These are phyloP conservation scores for Simalia tracyae DNA, from an alignment of 2,797 vertebrate genomes.

Conservation along the genomic window DNA sequence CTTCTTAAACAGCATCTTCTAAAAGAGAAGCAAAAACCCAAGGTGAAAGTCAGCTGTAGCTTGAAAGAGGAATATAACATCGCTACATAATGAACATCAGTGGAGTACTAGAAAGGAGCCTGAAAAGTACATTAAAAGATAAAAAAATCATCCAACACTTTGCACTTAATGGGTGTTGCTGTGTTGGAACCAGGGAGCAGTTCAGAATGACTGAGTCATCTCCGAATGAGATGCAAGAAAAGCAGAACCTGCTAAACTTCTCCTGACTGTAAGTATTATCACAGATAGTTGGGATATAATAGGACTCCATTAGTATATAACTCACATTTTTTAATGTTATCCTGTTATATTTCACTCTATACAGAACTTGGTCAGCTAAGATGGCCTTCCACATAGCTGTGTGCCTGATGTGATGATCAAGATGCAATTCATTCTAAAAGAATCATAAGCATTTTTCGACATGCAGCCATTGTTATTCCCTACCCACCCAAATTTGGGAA, in stretches of 20 bases:
- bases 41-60: constrained; percentile 62
- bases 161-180: neutral
- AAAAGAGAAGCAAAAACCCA: constrained; percentile 72
- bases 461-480: neutral
- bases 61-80: neutral
- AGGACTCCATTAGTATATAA: neutral
- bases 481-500: neutral
- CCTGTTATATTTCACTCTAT: neutral
- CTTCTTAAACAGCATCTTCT: constrained; percentile 94
- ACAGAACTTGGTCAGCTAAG: neutral
- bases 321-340: neutral
- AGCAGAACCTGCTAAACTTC: neutral
- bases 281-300: neutral
- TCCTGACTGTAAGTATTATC: neutral
- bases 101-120: neutral
- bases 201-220: neutral
- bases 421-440: neutral
- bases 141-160: neutral
- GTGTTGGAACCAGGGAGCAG: neutral
- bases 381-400: neutral
- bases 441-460: neutral
- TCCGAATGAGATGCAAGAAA: neutral
- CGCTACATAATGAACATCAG: constrained; percentile 2
- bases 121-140: neutral
- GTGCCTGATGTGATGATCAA: neutral